phyloP scores from a whole-genome alignment of 2,113 vertebrate genomes.

The Platycercus adscitus region DNA sequence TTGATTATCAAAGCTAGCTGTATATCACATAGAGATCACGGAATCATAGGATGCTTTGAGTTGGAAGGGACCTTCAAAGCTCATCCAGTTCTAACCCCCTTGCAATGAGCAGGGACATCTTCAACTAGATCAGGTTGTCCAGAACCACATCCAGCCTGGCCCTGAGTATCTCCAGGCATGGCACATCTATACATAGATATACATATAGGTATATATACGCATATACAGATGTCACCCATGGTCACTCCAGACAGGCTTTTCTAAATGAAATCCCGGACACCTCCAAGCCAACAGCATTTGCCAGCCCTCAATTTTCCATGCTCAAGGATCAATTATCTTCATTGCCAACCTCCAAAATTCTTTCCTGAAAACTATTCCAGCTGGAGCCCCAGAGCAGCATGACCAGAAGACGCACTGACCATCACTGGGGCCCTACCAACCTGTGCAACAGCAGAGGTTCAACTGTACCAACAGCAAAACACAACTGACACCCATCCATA shows the following conservation, averaged over 20 bases:
- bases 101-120: background rate
- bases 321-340: background rate
- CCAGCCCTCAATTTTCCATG: background rate
- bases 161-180: background rate
- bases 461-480: background rate
- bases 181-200: background rate
- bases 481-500: fast-evolving
- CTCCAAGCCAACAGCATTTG: background rate
- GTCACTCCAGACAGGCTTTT: background rate
- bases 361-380: background rate
- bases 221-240: background rate
- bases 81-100: background rate
- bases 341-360: background rate
- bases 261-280: background rate
- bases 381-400: background rate
- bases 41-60: background rate
- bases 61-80: background rate
- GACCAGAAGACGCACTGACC: fast-evolving
- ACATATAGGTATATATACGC: background rate
- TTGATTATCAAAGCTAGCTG: background rate
- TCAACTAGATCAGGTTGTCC: background rate
- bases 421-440: background rate
- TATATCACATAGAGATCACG: background rate
- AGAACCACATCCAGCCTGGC: background rate
- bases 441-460: background rate